Conservation (phyloP, 2,888 invertebrate genomes). For the Sarcophaga rosellei region DNA sequence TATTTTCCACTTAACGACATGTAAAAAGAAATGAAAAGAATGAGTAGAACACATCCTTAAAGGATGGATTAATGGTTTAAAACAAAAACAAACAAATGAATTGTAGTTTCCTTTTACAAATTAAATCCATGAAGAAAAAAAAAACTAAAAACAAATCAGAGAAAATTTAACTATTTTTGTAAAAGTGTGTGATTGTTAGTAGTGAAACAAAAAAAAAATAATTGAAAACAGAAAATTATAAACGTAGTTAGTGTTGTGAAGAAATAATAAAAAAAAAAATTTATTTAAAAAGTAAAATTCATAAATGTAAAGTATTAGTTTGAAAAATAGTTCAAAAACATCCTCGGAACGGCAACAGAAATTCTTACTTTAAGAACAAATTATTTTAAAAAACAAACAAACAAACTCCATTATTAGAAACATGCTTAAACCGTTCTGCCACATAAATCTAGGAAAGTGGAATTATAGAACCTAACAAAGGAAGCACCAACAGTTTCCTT, state of each 20-base stretch:
- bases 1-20: background rate
- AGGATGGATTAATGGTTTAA: background rate
- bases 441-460: too few relatives aligned
- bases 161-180: slow-evolving; percentile 65
- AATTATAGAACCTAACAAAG: too few relatives aligned
- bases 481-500: too few relatives aligned
- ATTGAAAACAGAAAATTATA: background rate
- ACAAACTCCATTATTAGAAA: too few relatives aligned
- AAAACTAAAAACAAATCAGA: slow-evolving; percentile 31
- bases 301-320: background rate
- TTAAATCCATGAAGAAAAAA: slow-evolving; percentile 8
- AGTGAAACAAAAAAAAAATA: slow-evolving; percentile 41
- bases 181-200: slow-evolving; percentile 66
- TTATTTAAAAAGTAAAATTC: slow-evolving; percentile 34
- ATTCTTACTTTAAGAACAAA: background rate
- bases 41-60: background rate
- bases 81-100: background rate
- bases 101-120: background rate
- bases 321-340: background rate
- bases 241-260: slow-evolving; percentile 57
- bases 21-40: background rate
- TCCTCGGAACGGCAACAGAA: background rate
- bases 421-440: too few relatives aligned
- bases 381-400: background rate
- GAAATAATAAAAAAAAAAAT: slow-evolving; percentile 31